These are phyloP conservation scores for Haliaeetus leucogaster DNA, from an alignment of 2,113 vertebrate genomes.

Conservation along the genomic window DNA sequence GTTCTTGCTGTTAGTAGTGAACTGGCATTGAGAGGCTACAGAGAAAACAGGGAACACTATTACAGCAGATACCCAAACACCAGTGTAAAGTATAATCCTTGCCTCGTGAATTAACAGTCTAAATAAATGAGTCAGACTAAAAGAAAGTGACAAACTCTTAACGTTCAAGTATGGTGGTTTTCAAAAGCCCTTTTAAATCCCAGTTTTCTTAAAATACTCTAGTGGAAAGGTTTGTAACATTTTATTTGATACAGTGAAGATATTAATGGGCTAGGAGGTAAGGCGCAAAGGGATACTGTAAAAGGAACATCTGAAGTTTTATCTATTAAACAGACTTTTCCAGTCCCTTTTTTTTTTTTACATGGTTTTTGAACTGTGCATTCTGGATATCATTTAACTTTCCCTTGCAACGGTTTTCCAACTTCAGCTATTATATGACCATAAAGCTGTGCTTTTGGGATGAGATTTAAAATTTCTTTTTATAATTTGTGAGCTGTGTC, in stretches of 20 bases:
- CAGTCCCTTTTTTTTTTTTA: background rate
- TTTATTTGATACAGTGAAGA: background rate
- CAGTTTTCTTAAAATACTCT: background rate
- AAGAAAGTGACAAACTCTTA: background rate
- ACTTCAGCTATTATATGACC: background rate
- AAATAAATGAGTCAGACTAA: background rate
- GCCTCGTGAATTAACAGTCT: background rate
- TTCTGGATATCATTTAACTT: background rate
- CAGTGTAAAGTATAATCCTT: background rate
- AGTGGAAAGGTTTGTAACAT: background rate
- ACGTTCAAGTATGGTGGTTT: background rate
- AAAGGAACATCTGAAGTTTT: background rate
- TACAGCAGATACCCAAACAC: background rate
- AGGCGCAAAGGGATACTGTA: background rate
- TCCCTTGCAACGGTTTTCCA: background rate
- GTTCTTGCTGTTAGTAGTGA: background rate
- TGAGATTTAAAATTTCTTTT: background rate
- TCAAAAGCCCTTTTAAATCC: background rate
- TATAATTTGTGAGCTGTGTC: background rate
- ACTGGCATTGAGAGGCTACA: background rate
- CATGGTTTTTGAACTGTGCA: background rate
- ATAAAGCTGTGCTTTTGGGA: background rate
- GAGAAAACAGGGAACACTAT: rapidly evolving
- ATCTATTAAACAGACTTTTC: slow-evolving; percentile 3
- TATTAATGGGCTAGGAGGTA: background rate